Percentiles rank a stretch among this genome's conserved stretches.
Evolutionary conservation across 2,113 vertebrate species (phyloP).

Genomic region (Promerops cafer): DNA sequence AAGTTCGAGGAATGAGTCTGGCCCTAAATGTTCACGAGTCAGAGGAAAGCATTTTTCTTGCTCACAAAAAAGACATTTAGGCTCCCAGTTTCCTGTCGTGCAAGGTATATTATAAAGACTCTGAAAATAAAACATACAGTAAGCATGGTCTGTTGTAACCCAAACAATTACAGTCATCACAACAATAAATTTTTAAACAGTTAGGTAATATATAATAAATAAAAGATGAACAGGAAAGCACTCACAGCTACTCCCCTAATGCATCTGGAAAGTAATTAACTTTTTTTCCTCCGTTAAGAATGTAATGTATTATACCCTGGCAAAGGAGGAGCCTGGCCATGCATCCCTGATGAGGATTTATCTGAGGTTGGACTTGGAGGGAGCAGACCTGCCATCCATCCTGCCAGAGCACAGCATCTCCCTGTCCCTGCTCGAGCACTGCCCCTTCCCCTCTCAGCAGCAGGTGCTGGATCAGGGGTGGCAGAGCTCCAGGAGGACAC

Average conservation of each 20-base stretch:
- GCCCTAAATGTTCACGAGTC: neutral
- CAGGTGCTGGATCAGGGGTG: rapidly evolving
- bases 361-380: neutral
- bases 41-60: conserved; percentile 22
- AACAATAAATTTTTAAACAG: conserved; percentile 74
- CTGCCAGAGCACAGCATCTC: neutral
- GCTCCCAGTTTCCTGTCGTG: conserved; percentile 13
- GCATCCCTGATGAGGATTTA: conserved; percentile 20
- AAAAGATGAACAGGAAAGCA: conserved; percentile 67
- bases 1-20: conserved; percentile 14
- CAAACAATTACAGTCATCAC: conserved; percentile 53
- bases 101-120: conserved; percentile 10
- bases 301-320: conserved; percentile 31
- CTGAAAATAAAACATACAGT: conserved; percentile 52
- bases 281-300: neutral
- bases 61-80: conserved; percentile 6
- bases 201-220: conserved; percentile 70
- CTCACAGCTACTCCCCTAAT: conserved; percentile 49
- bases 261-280: conserved; percentile 67
- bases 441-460: neutral
- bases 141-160: conserved; percentile 46
- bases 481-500: neutral
- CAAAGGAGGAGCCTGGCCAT: neutral
- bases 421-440: rapidly evolving
- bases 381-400: neutral